phyloP scores from a whole-genome alignment of 2,113 vertebrate genomes.

The Tursiops truncatus region DNA sequence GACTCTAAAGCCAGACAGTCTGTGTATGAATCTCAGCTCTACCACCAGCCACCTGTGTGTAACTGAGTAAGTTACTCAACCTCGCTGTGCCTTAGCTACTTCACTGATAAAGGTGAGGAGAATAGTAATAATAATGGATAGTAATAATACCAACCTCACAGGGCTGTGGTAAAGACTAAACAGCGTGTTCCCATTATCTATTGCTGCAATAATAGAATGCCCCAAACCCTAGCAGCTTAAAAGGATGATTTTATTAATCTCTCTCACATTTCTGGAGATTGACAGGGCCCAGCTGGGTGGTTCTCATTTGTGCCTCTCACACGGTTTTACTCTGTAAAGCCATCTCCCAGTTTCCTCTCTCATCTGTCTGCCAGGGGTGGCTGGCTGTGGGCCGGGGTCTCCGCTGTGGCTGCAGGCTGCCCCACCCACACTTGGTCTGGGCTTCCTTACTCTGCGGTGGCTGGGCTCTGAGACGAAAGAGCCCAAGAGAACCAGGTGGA shows the following conservation, averaged over 20 bases:
- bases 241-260: not conserved
- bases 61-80: not conserved
- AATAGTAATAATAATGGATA: not conserved
- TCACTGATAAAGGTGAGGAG: not conserved
- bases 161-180: not conserved
- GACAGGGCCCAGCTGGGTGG: not conserved
- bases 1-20: not conserved
- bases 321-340: not conserved
- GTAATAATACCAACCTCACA: not conserved
- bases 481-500: not conserved
- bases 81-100: not conserved
- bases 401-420: not conserved
- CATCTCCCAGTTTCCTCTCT: not conserved
- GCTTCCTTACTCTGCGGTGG: not conserved
- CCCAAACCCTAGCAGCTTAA: not conserved
- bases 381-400: not conserved
- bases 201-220: too few relatives aligned
- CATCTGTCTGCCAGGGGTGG: fast-evolving
- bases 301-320: not conserved
- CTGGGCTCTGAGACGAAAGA: not conserved
- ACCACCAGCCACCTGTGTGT: not conserved
- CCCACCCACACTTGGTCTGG: fast-evolving
- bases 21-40: not conserved
- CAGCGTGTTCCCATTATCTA: fast-evolving
- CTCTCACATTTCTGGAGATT: not conserved